Conservation (phyloP, 2,113 vertebrate species). For the Bucco capensis region DNA sequence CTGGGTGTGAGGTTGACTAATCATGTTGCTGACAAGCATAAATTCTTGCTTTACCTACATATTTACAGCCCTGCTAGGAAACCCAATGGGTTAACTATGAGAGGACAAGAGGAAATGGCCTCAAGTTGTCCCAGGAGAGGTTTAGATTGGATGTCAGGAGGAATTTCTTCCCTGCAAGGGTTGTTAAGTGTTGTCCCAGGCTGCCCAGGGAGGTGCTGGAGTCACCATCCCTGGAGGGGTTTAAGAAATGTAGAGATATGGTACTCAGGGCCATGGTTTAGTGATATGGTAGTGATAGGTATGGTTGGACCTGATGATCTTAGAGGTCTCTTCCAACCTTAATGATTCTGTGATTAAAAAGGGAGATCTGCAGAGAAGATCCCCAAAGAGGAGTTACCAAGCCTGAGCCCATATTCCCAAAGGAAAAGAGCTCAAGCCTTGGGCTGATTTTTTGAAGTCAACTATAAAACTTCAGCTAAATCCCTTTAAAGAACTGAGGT, state of each 20-base stretch:
- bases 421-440: not conserved
- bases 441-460: not conserved
- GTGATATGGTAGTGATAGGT: too few relatives aligned
- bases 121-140: too few relatives aligned
- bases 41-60: not conserved
- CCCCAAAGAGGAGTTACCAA: not conserved
- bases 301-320: too few relatives aligned
- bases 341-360: not conserved
- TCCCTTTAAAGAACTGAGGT: not conserved
- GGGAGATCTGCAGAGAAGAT: not conserved
- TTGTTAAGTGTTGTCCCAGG: too few relatives aligned
- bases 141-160: too few relatives aligned
- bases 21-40: not conserved
- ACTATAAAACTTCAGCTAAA: not conserved
- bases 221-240: too few relatives aligned
- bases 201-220: too few relatives aligned
- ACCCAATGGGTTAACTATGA: not conserved
- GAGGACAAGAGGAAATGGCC: too few relatives aligned
- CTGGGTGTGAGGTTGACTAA: not conserved
- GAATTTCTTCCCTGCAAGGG: too few relatives aligned
- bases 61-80: not conserved
- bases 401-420: not conserved
- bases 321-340: too few relatives aligned
- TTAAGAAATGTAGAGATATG: too few relatives aligned
- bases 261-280: too few relatives aligned